Base-by-base conservation (phyloP, 92 coral and sea anemone genomes). In the Phenganax subtilis region DNA sequence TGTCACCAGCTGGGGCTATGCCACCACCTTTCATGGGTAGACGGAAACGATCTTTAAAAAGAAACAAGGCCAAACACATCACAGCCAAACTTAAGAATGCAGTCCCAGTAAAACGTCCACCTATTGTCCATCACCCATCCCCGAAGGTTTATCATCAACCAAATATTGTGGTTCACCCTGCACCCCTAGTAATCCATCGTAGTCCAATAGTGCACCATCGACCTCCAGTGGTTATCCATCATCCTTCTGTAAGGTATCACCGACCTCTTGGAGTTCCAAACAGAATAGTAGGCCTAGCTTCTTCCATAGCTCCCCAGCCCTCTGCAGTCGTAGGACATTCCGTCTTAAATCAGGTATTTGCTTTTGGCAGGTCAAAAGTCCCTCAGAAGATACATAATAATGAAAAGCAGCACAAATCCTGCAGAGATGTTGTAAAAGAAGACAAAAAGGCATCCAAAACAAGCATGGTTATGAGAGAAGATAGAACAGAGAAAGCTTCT, bases 131-230 rank as follows among this genome's bases (percentile, higher is more conserved):
- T 65, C 99, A 96, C 63, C 99, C 97, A 8, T 97, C 97, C 25
- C 99, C 99, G 28, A 97, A 96, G 75, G 90, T 96, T 15, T 96
- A 90, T 73, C 99, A 96, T 83, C 87, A 97, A 55, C 99, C 99
- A 64, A 93, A 96, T 30, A 96, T 96, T 74, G 88, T 96, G 64
- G 96, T 96, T 58, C 99, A 96, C 83, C 89, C 97, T 30, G 91
- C 99, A n/a, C 92, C 99, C 51, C 85, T 96, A 68, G 82, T 96
- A 77, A 88, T 96, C 30, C 99, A 96, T 82, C 92, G 99, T 5
- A 94, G 97, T 16, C 93, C 99, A 12, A 90, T 96, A 51, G 85
- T 96, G 37, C 92, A 96, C 66, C 99, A 96, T 77, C 99, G 92
- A 67, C 88, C 99, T 0, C 96, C 99, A 8, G 99, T 96, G 7